A percentile compares a stretch with the other conserved stretches of the same genome.
phyloP scores from a whole-genome alignment of 2,888 invertebrate species.

The Sminthurinus aureus region DNA sequence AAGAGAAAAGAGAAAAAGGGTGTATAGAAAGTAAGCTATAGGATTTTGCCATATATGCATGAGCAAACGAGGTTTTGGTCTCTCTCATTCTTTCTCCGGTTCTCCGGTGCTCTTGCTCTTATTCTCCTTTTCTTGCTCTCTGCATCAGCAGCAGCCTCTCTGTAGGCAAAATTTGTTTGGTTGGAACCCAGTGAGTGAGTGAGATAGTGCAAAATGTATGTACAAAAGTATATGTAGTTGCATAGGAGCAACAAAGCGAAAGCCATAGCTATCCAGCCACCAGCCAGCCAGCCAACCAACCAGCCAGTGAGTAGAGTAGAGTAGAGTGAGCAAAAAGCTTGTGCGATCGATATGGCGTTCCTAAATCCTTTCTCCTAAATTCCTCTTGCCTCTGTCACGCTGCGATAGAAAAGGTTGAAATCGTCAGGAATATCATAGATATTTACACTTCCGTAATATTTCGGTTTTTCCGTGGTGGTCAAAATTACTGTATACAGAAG shows the following conservation, averaged over 20 bases:
- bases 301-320: no score
- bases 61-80: no score
- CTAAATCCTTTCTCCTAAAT: conserved; percentile 23
- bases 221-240: no score
- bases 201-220: conserved; percentile 20
- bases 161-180: neutral
- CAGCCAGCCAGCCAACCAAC: no score
- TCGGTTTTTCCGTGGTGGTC: neutral
- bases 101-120: no score
- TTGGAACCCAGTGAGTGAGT: conserved; percentile 5
- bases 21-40: no score
- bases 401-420: conserved; percentile 21
- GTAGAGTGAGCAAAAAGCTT: conserved; percentile 21
- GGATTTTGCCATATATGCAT: no score
- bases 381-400: conserved; percentile 6
- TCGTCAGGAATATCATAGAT: neutral
- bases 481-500: no score
- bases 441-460: neutral
- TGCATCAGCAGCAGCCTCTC: neutral
- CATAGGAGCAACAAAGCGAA: conserved; percentile 20
- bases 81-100: no score
- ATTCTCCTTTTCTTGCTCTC: no score
- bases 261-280: no score
- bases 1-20: no score
- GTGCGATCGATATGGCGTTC: conserved; percentile 38